Base-by-base conservation (phyloP, 2,113 vertebrate genomes). In the Reinhardtius hippoglossoides region DNA sequence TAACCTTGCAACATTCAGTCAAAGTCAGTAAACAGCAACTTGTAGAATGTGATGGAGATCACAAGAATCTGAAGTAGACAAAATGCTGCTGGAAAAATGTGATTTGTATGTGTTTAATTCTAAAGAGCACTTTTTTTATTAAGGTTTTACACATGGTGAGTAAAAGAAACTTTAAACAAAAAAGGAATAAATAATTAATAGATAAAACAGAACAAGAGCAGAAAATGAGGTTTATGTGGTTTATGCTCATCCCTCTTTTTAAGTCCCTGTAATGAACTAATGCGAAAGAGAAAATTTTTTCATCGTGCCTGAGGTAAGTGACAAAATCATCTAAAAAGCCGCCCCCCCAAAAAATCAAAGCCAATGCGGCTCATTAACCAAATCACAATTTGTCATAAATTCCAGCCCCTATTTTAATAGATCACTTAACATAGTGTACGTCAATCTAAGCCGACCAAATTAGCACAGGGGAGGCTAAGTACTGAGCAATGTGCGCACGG, bases 331-430 rank as follows among this genome's bases (percentile, higher is more conserved):
- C 24, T 37, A 0, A 26, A 1, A 18, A 18, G 21, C 58, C 27
- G n/a, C 35, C 13, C 46, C 15, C 12, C 3, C 40, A 14, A 1
- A 7, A 23, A 37, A 72, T 70, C 18, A 71, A 52, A 81, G 21
- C 55, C 61, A 78, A 59, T 40, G 71, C 23, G 54, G 65, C 85
- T 91, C 81, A 89, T 94, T 93, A 91, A 89, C 88, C 78, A 77
- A 92, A 93, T 92, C 63, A 74, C 67, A 83, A 91, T 92, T 90
- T 85, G 84, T 90, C 87, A 91, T 94, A 94, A 94, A 94, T 93
- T 87, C 83, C 62, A 79, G 79, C 74, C 80, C 85, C 75, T 90
- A 85, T 42, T 92, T 91, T 90, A 88, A 81, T 67, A 68, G 83
- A 84, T 86, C 87, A 91, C 88, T 90, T 91, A 89, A 88, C 84